These are phyloP conservation scores for Nesometra sesokonis DNA, from an alignment of 35 echinoderm and acorn worm genomes.

Conservation along the genomic window DNA sequence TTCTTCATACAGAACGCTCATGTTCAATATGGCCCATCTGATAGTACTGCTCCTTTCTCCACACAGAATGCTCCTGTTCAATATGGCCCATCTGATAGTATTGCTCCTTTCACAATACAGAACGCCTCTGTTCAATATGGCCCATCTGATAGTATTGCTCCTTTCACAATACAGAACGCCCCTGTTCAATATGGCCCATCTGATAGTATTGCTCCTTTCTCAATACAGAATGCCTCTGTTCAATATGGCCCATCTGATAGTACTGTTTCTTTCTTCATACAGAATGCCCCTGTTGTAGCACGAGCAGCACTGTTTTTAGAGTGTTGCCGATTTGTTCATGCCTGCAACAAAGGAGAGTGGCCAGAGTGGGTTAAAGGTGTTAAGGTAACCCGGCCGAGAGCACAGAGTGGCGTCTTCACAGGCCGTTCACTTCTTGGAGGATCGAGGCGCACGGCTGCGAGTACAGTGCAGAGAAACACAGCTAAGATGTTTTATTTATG, in stretches of 20 bases:
- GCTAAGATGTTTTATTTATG: slow-evolving; percentile 94
- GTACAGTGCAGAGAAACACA: slow-evolving; percentile 68
- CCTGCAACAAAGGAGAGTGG: slow-evolving; percentile 99
- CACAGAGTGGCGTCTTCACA: slow-evolving; percentile 49
- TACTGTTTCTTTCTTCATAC: too few species aligned
- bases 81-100: neutral
- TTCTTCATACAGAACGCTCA: too few species aligned
- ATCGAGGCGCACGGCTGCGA: slow-evolving; percentile 34
- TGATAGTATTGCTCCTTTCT: too few species aligned
- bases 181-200: too few species aligned
- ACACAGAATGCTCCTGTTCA: slow-evolving; percentile 74
- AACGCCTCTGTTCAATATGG: slow-evolving; percentile 51
- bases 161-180: slow-evolving; percentile 70
- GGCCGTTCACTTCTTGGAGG: slow-evolving; percentile 11
- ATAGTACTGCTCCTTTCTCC: too few species aligned
- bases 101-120: slow-evolving; percentile 35
- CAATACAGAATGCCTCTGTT: too few species aligned
- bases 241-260: neutral
- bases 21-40: neutral
- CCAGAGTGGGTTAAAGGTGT: slow-evolving; percentile 88
- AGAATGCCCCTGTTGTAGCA: slow-evolving; percentile 89
- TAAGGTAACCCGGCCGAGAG: slow-evolving; percentile 43
- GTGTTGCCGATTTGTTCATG: slow-evolving; percentile 91
- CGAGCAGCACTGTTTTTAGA: slow-evolving; percentile 78
- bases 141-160: neutral